Base-by-base conservation (phyloP, 64 coral and sea anemone species). In the Montipora cactus region DNA sequence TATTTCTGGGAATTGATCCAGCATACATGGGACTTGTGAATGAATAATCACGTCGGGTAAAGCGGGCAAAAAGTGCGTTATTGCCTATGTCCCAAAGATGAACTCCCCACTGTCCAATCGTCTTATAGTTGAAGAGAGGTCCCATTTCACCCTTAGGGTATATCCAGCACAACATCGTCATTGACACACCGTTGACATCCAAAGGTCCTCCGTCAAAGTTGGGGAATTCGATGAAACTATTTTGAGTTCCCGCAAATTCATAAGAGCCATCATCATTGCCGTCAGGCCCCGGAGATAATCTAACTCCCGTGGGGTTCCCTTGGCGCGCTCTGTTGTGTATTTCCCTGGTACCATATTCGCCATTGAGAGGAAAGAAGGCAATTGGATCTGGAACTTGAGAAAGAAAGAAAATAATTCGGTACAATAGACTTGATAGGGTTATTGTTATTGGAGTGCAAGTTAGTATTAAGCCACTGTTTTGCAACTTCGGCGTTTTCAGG, bases 171-270 rank as follows among this genome's bases (percentile, higher is more conserved):
- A 79, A 45, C 77, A 79, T 79, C 47, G 77, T 79, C 0, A 79
- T 79, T 5, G 77, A 79, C n/a, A 51, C 8, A 37, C 52, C 8
- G 44, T 8, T 4, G 1, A 9, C 77, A 2, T 79, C 77, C 20
- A 80, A 80, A 11, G 14, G 48, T 3, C 49, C 78, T 1, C 51
- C 51, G 20, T 20, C 68, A 8, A 0, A 0, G n/a, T 86, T 86
- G 16, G 82, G 82, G 45, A 86, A 69, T 47, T 86, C 82, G 47
- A 86, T 84, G 62, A 61, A 67, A 22, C 58, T 68, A 58, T 12
- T 84, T 21, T 7, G 7, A 68, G 4, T 66, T 61, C 81, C 81
- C 10, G 2, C 0, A 51, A 84, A 84, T 84, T 47, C 81, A 25
- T 84, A 84, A 67, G 81, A 84, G 44, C 81, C 55, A 64, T 3